phyloP scores from a whole-genome alignment of 1,140 invertebrate species.

The Rhagoletis pomonella region DNA sequence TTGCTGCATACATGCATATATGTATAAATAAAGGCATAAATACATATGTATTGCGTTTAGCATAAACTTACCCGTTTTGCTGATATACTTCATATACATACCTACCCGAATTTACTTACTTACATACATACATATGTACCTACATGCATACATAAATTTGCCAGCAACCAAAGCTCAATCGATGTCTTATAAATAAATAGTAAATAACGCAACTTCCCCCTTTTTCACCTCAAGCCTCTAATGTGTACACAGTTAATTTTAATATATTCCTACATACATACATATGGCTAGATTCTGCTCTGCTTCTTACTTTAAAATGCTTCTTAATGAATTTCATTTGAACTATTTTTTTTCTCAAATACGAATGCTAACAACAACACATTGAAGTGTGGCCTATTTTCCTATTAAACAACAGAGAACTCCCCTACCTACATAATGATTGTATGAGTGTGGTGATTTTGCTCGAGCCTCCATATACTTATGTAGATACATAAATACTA shows the following conservation, averaged over 20 bases:
- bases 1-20: slow-evolving; percentile 65
- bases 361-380: not conserved
- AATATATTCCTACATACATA: not conserved
- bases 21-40: slow-evolving; percentile 63
- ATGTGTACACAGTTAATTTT: not conserved
- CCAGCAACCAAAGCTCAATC: not conserved
- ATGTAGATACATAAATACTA: not conserved
- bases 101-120: not conserved
- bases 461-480: slow-evolving; percentile 16
- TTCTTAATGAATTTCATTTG: slow-evolving; percentile 19
- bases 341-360: not conserved
- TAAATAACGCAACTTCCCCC: not conserved
- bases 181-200: not conserved
- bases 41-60: slow-evolving; percentile 51
- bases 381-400: slow-evolving; percentile 20
- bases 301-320: slow-evolving; percentile 31
- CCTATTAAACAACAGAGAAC: not conserved
- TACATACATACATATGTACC: not conserved
- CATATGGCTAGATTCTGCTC: slow-evolving; percentile 7
- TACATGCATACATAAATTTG: not conserved
- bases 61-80: slow-evolving; percentile 1
- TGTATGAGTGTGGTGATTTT: not conserved
- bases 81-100: slow-evolving; percentile 6
- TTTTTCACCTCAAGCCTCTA: not conserved
- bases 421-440: not conserved